phyloP scores from a whole-genome alignment of 2,888 invertebrate species.

The Harpalus rubripes region DNA sequence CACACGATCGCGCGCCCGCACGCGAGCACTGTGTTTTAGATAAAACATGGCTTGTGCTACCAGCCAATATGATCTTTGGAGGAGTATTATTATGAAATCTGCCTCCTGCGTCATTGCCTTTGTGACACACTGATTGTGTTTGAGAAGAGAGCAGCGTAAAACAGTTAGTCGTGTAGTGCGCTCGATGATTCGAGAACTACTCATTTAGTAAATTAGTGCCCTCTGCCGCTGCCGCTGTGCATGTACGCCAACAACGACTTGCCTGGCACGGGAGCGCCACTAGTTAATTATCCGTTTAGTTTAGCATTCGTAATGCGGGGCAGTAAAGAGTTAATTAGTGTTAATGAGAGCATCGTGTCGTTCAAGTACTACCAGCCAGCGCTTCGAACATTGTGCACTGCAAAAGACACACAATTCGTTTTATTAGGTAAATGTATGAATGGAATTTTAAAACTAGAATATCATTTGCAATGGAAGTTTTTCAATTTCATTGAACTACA shows the following conservation, averaged over 20 bases:
- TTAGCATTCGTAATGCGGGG: constrained; percentile 72
- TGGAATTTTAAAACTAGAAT: background rate
- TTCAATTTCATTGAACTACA: background rate
- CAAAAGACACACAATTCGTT: background rate
- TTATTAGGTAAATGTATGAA: background rate
- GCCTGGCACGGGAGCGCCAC: constrained; percentile 71
- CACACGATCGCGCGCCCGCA: too few species aligned
- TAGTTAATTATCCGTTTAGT: constrained; percentile 74
- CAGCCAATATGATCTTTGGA: too few species aligned
- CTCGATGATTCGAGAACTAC: constrained; percentile 72
- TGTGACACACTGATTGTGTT: background rate
- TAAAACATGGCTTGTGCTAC: too few species aligned
- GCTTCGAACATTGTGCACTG: background rate
- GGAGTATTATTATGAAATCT: too few species aligned
- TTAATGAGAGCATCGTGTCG: constrained; percentile 71
- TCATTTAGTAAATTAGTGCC: constrained; percentile 74
- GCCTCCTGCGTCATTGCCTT: too few species aligned
- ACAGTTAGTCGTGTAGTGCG: constrained; percentile 6
- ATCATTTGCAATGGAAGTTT: background rate
- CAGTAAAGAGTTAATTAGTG: constrained; percentile 74
- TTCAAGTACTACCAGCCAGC: constrained; percentile 13
- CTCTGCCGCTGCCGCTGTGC: constrained; percentile 47
- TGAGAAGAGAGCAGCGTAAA: constrained; percentile 15
- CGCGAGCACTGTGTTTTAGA: too few species aligned
- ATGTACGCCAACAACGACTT: background rate